Base-by-base conservation (phyloP, 2,888 invertebrate species). In the Drosophila birchii region DNA sequence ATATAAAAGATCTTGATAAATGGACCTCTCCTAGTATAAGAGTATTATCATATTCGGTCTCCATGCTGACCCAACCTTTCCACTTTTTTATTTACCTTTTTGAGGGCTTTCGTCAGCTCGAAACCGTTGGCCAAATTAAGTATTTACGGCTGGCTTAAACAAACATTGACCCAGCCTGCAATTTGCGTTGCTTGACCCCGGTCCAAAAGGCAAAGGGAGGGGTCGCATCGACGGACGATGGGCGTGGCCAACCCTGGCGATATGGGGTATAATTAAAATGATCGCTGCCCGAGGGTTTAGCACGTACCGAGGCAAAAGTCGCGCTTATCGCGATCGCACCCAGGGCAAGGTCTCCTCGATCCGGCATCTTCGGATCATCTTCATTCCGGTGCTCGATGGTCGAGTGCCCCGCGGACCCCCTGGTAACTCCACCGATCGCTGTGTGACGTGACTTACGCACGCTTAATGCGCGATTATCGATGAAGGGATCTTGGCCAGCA, bases 311-410 rank as follows among this genome's bases (percentile, higher is more conserved):
- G 84, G 84, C 86, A 86, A 88, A 86, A 84, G 84, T 88, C 87
- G 87, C 88, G 88, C 89, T 89, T 86, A 86, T 86, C 86, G 86
- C 88, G 86, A 86, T 86, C 81, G 77, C 86, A 87, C 91, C 90
- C 87, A 89, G 90, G 90, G 90, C 90, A 91, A 90, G 91, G 91
- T 91, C 88, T 85, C 72, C 56, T 76, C 49, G 59, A 64, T 51
- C 56, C 68, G 41, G 58, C 67, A 56, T 68, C 68, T 43, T 29
- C 38, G 49, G 69, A 49, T 57, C 41, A 57, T 58, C 54, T 60
- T 51, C 49, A 38, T 23, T 59, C 44, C 12, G 56, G 49, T 4
- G 29, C 47, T n/a, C 29, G 29, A n/a, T 29, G 47, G 29, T 29
- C 47, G 41, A 5, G 61, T 32, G 67, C 60, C 57, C 56, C 43